Conservation (phyloP, 1,140 invertebrate species). For the Hylaeus anthracinus region DNA sequence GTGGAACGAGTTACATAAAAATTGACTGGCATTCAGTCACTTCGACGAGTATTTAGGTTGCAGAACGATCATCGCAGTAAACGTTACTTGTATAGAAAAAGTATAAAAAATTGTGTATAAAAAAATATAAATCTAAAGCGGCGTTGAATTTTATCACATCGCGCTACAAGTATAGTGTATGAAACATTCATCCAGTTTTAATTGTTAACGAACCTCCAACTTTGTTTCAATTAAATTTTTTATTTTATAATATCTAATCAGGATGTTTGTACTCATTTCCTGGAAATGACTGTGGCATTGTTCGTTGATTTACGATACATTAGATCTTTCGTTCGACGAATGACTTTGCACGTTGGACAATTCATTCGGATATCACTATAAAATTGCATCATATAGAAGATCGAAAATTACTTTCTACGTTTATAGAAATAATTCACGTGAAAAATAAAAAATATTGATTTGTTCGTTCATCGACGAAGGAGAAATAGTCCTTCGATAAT, state of each 20-base stretch:
- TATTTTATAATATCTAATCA: not conserved
- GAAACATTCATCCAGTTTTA: not conserved
- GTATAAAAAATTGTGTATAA: constrained; percentile 26
- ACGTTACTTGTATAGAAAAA: not conserved
- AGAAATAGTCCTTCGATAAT: no score
- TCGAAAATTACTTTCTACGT: not conserved
- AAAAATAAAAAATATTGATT: no score
- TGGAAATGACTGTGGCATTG: no score
- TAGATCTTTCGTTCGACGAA: not conserved
- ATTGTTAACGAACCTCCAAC: not conserved
- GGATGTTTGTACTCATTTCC: not conserved
- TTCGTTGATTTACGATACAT: not conserved
- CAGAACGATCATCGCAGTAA: not conserved
- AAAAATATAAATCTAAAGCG: constrained; percentile 36
- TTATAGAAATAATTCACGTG: no score
- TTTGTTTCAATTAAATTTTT: not conserved
- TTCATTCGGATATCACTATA: not conserved
- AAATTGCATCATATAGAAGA: not conserved
- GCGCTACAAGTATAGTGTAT: not conserved
- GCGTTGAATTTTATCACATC: constrained; percentile 26
- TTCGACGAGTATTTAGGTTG: not conserved
- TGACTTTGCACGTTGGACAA: not conserved
- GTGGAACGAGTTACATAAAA: not conserved
- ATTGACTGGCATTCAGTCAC: not conserved
- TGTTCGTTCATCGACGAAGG: no score